Evolutionary conservation across 2,113 vertebrate genomes (phyloP).

Genomic region (Oryzias javanicus): DNA sequence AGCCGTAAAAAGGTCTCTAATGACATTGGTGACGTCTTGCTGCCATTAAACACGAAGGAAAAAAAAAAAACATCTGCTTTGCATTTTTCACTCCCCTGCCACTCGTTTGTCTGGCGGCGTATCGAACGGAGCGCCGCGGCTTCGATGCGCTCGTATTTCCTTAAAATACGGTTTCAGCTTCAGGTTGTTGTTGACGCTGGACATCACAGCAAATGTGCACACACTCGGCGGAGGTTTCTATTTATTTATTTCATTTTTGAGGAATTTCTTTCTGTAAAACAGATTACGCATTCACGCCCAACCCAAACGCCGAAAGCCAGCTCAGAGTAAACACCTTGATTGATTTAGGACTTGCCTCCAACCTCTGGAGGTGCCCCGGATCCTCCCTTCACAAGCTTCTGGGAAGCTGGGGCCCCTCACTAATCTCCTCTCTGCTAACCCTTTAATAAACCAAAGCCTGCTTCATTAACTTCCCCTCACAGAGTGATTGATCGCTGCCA

Average conservation of each 20-base stretch:
- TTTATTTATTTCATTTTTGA: slow-evolving; percentile 7
- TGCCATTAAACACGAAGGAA: slow-evolving; percentile 73
- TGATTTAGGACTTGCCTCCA: slow-evolving; percentile 54
- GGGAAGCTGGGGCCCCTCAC: slow-evolving; percentile 51
- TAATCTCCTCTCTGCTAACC: slow-evolving; percentile 65
- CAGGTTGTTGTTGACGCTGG: slow-evolving; percentile 8
- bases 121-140: slow-evolving; percentile 54
- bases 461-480: slow-evolving; percentile 77
- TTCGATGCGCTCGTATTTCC: slow-evolving; percentile 62
- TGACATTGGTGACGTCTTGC: slow-evolving; percentile 89
- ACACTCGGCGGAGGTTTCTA: background rate
- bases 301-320: slow-evolving; percentile 41
- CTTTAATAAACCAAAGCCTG: slow-evolving; percentile 74
- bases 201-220: background rate
- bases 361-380: slow-evolving; percentile 45
- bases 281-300: slow-evolving; percentile 44
- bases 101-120: slow-evolving; percentile 73
- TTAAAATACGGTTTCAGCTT: slow-evolving; percentile 26
- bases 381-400: slow-evolving; percentile 48
- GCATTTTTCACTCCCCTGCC: slow-evolving; percentile 77
- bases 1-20: slow-evolving; percentile 93
- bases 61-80: slow-evolving; percentile 80
- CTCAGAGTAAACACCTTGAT: slow-evolving; percentile 65
- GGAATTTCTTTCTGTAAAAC: slow-evolving; percentile 18
- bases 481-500: slow-evolving; percentile 93